These are phyloP conservation scores for Pecten maximus DNA, from an alignment of 2,888 invertebrate species.

Conservation along the genomic window DNA sequence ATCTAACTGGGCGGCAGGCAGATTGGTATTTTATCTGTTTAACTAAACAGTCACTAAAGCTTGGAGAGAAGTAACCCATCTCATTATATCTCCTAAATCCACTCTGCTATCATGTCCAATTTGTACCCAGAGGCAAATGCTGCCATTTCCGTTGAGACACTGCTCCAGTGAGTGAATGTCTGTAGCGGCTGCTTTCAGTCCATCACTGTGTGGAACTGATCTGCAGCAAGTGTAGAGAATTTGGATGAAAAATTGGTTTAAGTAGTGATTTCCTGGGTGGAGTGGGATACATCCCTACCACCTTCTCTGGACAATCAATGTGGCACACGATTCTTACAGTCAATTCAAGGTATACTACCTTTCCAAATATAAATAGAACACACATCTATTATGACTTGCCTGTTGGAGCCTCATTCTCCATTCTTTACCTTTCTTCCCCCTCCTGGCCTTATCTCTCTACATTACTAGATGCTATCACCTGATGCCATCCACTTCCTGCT, in stretches of 20 bases:
- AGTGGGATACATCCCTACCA: not conserved
- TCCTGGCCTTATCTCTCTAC: not conserved
- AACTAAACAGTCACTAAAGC: conserved; percentile 35
- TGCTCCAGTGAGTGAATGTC: conserved; percentile 26
- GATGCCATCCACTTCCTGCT: not conserved
- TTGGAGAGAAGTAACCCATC: conserved; percentile 22
- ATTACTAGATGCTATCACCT: not conserved
- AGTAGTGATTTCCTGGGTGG: not conserved
- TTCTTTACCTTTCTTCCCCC: not conserved
- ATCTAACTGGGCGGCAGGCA: conserved; percentile 18
- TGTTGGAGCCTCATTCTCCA: not conserved
- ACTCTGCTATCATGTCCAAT: conserved; percentile 33
- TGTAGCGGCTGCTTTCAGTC: not conserved
- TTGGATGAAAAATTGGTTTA: not conserved
- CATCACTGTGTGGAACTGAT: conserved; percentile 4
- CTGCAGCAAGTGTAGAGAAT: not conserved
- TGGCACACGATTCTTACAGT: not conserved
- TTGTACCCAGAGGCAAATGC: conserved; percentile 32
- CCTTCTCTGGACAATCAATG: not conserved
- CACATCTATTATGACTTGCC: not conserved
- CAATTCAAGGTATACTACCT: not conserved
- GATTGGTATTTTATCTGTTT: conserved; percentile 32
- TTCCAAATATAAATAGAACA: not conserved
- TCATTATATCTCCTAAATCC: conserved; percentile 35
- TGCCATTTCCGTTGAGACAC: conserved; percentile 15